Base-by-base conservation (phyloP, 2,888 invertebrate genomes). In the Trissolcus japonicus region DNA sequence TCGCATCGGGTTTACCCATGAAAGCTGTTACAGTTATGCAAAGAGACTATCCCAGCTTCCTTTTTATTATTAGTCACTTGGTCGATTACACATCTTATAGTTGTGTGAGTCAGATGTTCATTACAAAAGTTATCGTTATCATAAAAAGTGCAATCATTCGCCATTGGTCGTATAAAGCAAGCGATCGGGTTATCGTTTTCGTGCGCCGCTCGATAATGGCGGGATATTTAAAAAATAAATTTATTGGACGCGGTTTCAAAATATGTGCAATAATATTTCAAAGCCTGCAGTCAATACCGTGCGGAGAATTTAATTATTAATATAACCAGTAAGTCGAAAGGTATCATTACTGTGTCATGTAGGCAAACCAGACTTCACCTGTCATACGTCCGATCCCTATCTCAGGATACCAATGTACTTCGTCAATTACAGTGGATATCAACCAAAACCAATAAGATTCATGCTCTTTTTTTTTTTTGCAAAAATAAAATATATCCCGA, bases 331-430 rank as follows among this genome's bases (percentile, higher is more conserved):
- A 80, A 81, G 76, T 78, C 76, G 82, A 77, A 79, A 80, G 76
- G 84, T 82, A 83, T 87, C 86, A 88, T 88, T 88, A 88, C 82
- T 84, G 83, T 80, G 87, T 87, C 87, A 84, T 78, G 73, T 82
- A 62, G 82, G 83, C 84, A 87, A 88, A 88, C 85, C 86, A 86
- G 86, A 80, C 86, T 81, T 87, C 85, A 85, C 83, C 83, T 85
- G 87, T 87, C 86, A 79, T 78, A 79, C 76, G 83, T 83, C 82
- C 82, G 83, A 85, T 84, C 84, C 80, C 78, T 69, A 78, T 73
- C 76, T 80, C 76, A 78, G 68, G 75, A 77, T 73, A 63, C 73
- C 72, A 69, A 74, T 74, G 79, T 73, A 79, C 66, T 63, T 62
- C 72, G 66, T 62, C 73, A 69, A 71, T 76, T 76, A 69, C 79